Conservation (phyloP, 1,140 invertebrate genomes). For the Aphelenchoides besseyi region DNA sequence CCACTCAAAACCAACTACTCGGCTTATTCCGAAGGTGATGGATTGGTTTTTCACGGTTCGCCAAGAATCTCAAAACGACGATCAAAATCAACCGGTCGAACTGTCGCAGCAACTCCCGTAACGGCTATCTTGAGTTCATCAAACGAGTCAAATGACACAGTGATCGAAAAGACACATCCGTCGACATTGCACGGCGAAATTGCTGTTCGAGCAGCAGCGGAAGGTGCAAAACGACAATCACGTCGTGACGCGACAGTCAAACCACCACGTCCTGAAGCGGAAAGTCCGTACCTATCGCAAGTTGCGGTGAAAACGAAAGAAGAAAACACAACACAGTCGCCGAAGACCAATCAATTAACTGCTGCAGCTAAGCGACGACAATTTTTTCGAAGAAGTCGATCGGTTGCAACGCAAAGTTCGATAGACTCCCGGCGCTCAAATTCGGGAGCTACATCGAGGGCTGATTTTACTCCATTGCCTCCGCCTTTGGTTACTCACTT, state of each 20-base stretch:
- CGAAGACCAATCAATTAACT: background rate
- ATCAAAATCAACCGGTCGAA: conserved; percentile 7
- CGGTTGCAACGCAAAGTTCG: background rate
- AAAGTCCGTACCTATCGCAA: background rate
- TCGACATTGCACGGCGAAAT: background rate
- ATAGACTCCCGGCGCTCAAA: background rate
- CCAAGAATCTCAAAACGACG: background rate
- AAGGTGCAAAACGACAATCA: background rate
- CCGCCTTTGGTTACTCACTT: conserved; percentile 10
- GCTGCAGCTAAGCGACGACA: background rate
- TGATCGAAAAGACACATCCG: background rate
- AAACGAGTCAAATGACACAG: background rate
- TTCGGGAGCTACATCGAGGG: background rate
- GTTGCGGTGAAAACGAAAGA: background rate
- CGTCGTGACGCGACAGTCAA: background rate
- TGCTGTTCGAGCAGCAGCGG: background rate
- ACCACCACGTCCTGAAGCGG: background rate
- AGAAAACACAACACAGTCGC: background rate
- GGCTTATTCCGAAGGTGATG: background rate
- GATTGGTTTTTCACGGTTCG: conserved; percentile 4
- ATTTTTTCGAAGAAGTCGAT: conserved; percentile 1
- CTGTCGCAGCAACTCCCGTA: background rate
- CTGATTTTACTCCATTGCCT: background rate
- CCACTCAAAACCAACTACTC: background rate
- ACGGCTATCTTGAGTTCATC: background rate